Evolutionary conservation across 1,140 invertebrate species (phyloP), one percentile per base, ranked within the genome.

Genomic region (Listronotus oregonensis): DNA sequence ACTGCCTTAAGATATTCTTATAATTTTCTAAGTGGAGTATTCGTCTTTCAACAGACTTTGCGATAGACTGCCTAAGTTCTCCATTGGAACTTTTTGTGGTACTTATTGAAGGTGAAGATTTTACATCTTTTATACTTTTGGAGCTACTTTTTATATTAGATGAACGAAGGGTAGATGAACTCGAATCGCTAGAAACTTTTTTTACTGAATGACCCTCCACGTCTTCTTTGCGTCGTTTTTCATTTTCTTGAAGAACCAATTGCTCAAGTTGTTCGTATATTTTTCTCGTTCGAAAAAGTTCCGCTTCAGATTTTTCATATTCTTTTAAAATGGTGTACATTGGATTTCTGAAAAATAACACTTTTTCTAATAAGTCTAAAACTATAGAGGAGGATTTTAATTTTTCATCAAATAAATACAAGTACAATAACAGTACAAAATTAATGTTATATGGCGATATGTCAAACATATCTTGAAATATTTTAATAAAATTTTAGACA

Each of bases 21-120:
- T 44, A 56, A 43, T 56, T 56, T 18, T 56, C 54, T 7, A 56
- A 8, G 12, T 56, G 54, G 21, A 43, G 54, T 7, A 56, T 56
- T 31, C 54, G 43, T 17, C 42, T 56, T 31, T 56, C 54, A 12
- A 56, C 54, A n/a, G 17, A 21, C 17, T 56, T 56, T 42, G 54
- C 21, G 17, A 56, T 37, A 7, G 8, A 10, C 1, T 37, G 34
- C 8, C 34, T 37, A 37, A 7, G 8, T 37, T 37, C 34, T 5
- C 8, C 18, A 44, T 31, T 43, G 8, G 27, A 40, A 12, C 34
- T 37, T 43, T 56, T 42, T 12, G 40, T 39, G 8, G 14, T 12
- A 31, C 39, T 21, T 10, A 49, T 8, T 49, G 46, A 49, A 12
- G 46, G 11, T 21, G 18, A 15, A 18, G 46, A 49, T 9, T 49